Percentiles rank a stretch among this genome's conserved stretches.
Evolutionary conservation across 2,113 vertebrate genomes (phyloP).

Genomic region (Vulpes ferrilata): DNA sequence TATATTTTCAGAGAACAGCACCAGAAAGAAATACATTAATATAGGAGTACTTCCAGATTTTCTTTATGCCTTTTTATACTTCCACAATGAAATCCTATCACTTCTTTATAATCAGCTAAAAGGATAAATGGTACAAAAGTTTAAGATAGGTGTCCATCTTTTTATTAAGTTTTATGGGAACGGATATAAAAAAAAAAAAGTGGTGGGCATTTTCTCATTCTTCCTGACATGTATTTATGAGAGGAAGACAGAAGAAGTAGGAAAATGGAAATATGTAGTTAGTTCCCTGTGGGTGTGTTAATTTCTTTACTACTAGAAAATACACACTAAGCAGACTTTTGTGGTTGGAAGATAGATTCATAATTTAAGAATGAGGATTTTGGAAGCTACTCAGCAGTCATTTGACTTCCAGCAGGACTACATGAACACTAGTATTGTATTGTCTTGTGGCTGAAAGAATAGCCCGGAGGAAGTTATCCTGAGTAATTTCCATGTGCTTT

Average conservation of each 20-base stretch:
- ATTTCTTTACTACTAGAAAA: conserved; percentile 65
- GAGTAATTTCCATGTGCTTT: conserved; percentile 64
- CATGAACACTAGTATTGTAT: conserved; percentile 25
- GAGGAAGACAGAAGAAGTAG: conserved; percentile 37
- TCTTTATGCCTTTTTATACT: neutral
- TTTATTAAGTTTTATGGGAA: conserved; percentile 26
- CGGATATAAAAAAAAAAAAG: neutral
- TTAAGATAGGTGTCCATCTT: neutral
- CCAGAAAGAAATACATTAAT: neutral
- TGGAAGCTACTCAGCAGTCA: conserved; percentile 67
- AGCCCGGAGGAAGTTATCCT: conserved; percentile 61
- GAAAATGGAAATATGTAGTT: conserved; percentile 52
- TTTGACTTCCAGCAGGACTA: conserved; percentile 66
- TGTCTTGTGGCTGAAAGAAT: conserved; percentile 67
- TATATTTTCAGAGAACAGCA: neutral
- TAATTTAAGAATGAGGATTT: conserved; percentile 67
- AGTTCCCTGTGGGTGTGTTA: conserved; percentile 27
- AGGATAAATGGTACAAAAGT: neutral
- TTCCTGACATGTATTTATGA: neutral
- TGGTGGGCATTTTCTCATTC: conserved; percentile 21
- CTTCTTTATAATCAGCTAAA: neutral
- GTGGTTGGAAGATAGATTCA: conserved; percentile 64
- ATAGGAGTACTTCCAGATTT: neutral
- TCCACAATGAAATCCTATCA: neutral
- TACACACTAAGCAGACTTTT: conserved; percentile 46